Conservation (phyloP, 2,113 vertebrate species). For the Gymnorhina tibicen region DNA sequence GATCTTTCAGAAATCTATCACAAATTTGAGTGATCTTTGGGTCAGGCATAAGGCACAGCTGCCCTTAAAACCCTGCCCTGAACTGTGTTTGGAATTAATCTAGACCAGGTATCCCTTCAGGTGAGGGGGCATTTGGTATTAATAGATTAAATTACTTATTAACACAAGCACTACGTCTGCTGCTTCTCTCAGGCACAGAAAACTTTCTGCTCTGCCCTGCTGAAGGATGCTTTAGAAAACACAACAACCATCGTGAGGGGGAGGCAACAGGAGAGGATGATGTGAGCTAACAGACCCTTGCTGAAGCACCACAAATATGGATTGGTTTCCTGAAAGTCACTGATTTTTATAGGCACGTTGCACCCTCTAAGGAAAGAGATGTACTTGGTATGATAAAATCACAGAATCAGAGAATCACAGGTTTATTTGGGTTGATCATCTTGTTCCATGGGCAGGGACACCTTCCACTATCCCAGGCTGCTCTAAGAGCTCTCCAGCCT, state of each 20-base stretch:
- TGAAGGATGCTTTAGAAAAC: neutral
- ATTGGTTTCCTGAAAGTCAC: neutral
- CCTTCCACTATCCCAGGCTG: accelerated
- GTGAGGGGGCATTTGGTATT: neutral
- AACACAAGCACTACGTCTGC: neutral
- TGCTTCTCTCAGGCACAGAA: neutral
- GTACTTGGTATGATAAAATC: neutral
- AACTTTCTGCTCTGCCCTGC: neutral
- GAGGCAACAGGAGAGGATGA: neutral
- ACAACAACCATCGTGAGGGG: neutral
- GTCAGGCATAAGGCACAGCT: neutral
- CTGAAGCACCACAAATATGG: neutral
- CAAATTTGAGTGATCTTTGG: neutral
- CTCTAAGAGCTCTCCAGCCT: neutral
- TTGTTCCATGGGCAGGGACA: neutral
- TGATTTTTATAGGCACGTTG: neutral
- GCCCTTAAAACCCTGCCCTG: neutral
- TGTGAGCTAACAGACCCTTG: neutral
- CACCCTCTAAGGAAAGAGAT: neutral
- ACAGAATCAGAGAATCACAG: neutral
- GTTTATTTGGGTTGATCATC: too few relatives aligned
- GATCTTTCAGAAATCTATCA: neutral
- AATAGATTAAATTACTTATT: neutral
- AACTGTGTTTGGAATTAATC: neutral
- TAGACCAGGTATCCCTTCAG: neutral